A percentile compares a stretch with the other conserved stretches of the same genome.
Evolutionary conservation across 2,113 vertebrate genomes (phyloP).

Genomic region (Zosterops japonicus): DNA sequence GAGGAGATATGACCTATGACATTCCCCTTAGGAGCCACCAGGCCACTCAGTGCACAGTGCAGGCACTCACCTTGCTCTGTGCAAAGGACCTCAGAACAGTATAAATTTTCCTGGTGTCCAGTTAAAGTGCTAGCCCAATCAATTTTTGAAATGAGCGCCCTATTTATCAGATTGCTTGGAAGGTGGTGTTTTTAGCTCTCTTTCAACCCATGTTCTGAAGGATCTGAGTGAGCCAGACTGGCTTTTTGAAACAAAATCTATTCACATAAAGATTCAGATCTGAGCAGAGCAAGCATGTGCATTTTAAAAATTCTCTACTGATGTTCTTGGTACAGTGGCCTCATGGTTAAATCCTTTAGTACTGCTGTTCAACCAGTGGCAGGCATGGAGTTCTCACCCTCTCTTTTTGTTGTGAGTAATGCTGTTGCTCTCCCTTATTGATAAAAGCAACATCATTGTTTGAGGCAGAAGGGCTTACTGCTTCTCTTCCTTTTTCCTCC

Average conservation of each 20-base stretch:
- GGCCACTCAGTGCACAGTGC: neutral
- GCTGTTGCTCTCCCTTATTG: fast-evolving
- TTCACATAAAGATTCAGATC: neutral
- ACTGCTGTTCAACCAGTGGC: fast-evolving
- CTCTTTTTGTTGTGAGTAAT: neutral
- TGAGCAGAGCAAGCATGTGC: neutral
- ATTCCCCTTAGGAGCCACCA: neutral
- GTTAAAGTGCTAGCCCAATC: neutral
- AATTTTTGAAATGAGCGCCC: neutral
- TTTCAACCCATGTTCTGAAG: neutral
- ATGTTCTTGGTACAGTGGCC: fast-evolving
- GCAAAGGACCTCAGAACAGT: neutral
- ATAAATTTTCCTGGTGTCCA: neutral
- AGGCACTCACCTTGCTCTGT: neutral
- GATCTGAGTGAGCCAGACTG: neutral
- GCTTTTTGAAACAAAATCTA: neutral
- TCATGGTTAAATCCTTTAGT: neutral
- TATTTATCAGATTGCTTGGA: neutral
- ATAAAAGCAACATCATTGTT: neutral
- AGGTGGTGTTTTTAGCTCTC: neutral
- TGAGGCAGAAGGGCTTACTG: neutral
- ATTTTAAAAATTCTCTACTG: neutral
- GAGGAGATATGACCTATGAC: neutral
- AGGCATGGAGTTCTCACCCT: neutral
- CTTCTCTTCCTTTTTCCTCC: neutral